Base-by-base conservation (phyloP, 2,888 invertebrate genomes). In the Tachystola acroxantha region DNA sequence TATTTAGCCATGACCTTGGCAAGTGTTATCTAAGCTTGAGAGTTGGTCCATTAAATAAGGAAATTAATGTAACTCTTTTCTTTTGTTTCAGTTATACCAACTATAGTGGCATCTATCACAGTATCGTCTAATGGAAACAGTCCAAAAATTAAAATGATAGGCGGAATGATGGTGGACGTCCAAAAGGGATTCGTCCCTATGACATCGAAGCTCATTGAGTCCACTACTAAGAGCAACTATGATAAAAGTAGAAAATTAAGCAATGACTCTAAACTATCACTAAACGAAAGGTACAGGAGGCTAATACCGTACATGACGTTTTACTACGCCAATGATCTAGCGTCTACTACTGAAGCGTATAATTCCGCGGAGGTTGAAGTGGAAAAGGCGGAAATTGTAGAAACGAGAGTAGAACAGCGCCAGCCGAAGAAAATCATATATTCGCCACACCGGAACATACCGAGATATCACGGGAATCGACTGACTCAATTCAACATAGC, bases 301-400 rank as follows among this genome's bases (percentile, higher is more conserved):
- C 73, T 95, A 32, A 92, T 95, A 58, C 95, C 95, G 1, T 95
- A 95, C 67, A 93, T 93, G 90, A 94, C 93, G 22, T 95, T 92
- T 73, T 95, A 94, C 68, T 82, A 92, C n/a, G 89, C 87, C 27
- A 90, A 91, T 40, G 89, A 91, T 57, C 73, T 89, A 45, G 61
- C 58, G 64, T 88, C 60, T 41, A 80, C 71, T 35, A 79, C 67
- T 44, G 78, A 70, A 34, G 39, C 57, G 43, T 71, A 56, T 29
- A 66, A 48, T 33, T 38, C 55, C 1, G 76, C 71, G 38, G 66
- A 66, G 38, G 54, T 87, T 19, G 81, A 79, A 56, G 72, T 85
- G 10, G 78, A 85, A 59, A 86, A 86, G 49, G 80, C 78, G 25
- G 62, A 84, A 53, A 73, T 85, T 36, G 43, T 80, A 13, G 76